Conservation (phyloP, 1,140 invertebrate genomes). For the Myzus persicae region DNA sequence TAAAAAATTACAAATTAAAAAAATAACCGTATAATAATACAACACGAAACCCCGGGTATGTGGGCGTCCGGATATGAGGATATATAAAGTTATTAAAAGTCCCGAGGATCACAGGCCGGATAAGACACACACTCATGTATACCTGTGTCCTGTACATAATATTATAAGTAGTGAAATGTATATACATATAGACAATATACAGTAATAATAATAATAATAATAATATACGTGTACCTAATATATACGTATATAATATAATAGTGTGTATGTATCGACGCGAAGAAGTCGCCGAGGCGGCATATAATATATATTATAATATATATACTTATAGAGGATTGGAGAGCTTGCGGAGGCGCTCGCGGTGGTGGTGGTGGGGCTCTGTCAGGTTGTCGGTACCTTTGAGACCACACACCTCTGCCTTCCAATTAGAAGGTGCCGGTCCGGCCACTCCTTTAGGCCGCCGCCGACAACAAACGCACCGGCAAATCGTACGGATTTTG, state of each 20-base stretch:
- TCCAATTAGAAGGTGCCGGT: constrained; percentile 58
- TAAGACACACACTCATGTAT: not conserved
- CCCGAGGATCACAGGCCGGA: constrained; percentile 15
- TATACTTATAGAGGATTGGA: not conserved
- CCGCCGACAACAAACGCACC: constrained; percentile 55
- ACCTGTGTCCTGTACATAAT: too few species aligned
- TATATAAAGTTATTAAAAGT: constrained; percentile 50
- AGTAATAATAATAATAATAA: constrained; percentile 35
- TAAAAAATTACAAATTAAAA: constrained; percentile 16
- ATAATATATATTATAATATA: not conserved
- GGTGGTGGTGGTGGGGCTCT: constrained; percentile 17
- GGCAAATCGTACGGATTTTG: constrained; percentile 57
- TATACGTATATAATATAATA: not conserved
- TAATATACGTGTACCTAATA: not conserved
- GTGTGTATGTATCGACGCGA: constrained; percentile 11
- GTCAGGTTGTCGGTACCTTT: constrained; percentile 58
- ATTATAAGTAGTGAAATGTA: not conserved
- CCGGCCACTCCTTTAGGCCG: constrained; percentile 53
- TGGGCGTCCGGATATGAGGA: constrained; percentile 30
- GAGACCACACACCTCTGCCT: constrained; percentile 59
- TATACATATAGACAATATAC: not conserved
- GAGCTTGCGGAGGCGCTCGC: constrained; percentile 23
- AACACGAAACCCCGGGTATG: not conserved
- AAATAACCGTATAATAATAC: not conserved
- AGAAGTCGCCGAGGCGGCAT: constrained; percentile 26